A percentile compares a stretch with the other conserved stretches of the same genome.
Evolutionary conservation across 2,113 vertebrate genomes (phyloP).

Genomic region (Telmatochromis sp.): DNA sequence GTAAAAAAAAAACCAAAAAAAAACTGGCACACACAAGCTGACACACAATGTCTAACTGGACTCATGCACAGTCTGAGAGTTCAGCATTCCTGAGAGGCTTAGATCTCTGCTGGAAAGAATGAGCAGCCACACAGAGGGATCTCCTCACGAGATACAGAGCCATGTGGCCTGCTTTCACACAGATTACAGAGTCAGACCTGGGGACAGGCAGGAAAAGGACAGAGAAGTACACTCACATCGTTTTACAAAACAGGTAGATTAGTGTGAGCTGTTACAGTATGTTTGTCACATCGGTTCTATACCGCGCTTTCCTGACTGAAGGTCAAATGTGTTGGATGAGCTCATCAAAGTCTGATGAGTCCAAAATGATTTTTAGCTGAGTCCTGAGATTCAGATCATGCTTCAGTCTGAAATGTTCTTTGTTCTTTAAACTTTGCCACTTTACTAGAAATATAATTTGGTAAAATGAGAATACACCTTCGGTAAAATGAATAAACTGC

Average conservation of each 20-base stretch:
- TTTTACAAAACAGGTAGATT: slow-evolving; percentile 25
- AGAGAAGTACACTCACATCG: not conserved
- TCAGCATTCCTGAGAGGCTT: slow-evolving; percentile 64
- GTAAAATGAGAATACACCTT: not conserved
- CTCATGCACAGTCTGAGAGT: slow-evolving; percentile 37
- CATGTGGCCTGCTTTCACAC: slow-evolving; percentile 53
- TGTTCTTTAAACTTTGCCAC: not conserved
- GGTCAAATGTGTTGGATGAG: not conserved
- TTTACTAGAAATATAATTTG: not conserved
- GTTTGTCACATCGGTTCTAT: not conserved
- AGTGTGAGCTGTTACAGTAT: not conserved
- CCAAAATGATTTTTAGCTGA: not conserved
- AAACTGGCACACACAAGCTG: not conserved
- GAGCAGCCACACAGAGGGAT: slow-evolving; percentile 55
- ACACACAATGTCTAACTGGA: not conserved
- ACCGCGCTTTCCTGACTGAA: not conserved
- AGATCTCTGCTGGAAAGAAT: slow-evolving; percentile 56
- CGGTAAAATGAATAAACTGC: not conserved
- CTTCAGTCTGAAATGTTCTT: not conserved
- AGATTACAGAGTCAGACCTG: slow-evolving; percentile 49
- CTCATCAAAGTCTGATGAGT: not conserved
- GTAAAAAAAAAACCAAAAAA: not conserved
- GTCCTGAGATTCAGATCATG: not conserved
- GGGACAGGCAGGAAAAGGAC: not conserved
- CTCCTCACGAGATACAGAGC: slow-evolving; percentile 58